Evolutionary conservation across 2,888 invertebrate species (phyloP).

Genomic region (Odontocolon sp.): DNA sequence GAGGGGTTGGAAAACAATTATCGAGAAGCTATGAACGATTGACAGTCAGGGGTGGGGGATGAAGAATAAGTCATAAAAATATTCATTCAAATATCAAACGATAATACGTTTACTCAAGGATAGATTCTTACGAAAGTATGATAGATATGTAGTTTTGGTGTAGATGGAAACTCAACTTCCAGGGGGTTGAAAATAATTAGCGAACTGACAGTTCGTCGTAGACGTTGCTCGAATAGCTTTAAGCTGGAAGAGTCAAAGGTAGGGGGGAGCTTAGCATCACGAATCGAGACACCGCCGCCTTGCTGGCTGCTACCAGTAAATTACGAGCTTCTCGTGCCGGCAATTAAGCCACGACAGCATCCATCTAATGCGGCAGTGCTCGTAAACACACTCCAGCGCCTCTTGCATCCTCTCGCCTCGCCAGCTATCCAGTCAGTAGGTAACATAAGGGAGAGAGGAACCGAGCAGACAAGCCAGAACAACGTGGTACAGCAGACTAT

Average conservation of each 20-base stretch:
- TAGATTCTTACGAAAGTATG: too few relatives aligned
- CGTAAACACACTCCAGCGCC: constrained; percentile 71
- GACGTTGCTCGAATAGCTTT: constrained; percentile 16
- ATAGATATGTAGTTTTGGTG: too few relatives aligned
- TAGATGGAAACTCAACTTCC: too few relatives aligned
- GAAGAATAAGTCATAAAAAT: background rate
- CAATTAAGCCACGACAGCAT: constrained; percentile 74
- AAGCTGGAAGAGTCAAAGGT: background rate
- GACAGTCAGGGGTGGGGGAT: background rate
- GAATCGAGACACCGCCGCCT: constrained; percentile 45
- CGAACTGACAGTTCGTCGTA: background rate
- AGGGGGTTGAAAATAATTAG: constrained; percentile 36
- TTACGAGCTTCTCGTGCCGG: constrained; percentile 67
- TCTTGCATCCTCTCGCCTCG: constrained; percentile 38
- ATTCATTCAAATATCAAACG: background rate
- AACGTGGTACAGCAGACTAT: too few relatives aligned
- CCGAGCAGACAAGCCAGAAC: constrained; percentile 42
- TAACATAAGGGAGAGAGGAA: constrained; percentile 43
- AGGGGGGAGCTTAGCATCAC: constrained; percentile 24
- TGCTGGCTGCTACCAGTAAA: constrained; percentile 64
- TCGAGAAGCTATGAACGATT: background rate
- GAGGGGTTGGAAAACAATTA: constrained; percentile 37
- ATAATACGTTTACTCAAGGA: too few relatives aligned
- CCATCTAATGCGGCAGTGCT: constrained; percentile 71
- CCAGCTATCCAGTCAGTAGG: constrained; percentile 33